These are phyloP conservation scores for Montipora cactus DNA, from an alignment of 64 coral and sea anemone genomes.

Conservation along the genomic window DNA sequence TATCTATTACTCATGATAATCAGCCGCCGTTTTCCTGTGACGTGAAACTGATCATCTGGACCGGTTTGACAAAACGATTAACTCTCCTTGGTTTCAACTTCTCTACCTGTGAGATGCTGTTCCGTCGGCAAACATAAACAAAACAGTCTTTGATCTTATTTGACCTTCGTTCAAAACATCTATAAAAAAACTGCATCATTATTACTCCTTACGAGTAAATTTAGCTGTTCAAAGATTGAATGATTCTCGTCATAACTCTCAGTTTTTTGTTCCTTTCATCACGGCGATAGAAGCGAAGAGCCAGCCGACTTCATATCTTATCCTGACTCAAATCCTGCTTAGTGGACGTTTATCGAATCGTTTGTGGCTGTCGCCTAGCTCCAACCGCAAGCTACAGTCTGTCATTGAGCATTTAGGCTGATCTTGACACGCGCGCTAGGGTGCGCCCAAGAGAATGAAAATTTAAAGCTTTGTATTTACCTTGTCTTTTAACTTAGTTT, in stretches of 20 bases:
- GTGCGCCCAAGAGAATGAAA: neutral
- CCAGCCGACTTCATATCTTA: too few relatives aligned
- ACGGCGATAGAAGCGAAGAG: neutral
- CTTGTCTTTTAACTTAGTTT: neutral
- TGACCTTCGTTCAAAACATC: neutral
- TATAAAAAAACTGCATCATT: neutral
- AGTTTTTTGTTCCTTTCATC: neutral
- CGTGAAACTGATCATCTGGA: neutral
- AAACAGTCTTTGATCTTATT: neutral
- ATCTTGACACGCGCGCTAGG: neutral
- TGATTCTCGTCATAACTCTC: too few relatives aligned
- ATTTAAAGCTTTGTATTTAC: neutral
- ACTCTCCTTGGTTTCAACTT: neutral
- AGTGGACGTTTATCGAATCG: too few relatives aligned
- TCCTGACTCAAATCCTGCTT: too few relatives aligned
- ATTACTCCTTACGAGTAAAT: too few relatives aligned
- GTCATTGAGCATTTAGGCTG: neutral
- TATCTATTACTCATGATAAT: too few relatives aligned
- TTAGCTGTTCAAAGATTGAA: too few relatives aligned
- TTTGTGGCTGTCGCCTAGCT: neutral
- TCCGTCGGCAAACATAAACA: neutral
- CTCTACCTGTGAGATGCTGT: neutral
- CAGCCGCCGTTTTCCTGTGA: neutral
- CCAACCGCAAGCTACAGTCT: neutral
- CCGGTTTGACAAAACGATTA: neutral